Base-by-base conservation (phyloP, 2,888 invertebrate genomes). In the Macrosoma leucophasiata region DNA sequence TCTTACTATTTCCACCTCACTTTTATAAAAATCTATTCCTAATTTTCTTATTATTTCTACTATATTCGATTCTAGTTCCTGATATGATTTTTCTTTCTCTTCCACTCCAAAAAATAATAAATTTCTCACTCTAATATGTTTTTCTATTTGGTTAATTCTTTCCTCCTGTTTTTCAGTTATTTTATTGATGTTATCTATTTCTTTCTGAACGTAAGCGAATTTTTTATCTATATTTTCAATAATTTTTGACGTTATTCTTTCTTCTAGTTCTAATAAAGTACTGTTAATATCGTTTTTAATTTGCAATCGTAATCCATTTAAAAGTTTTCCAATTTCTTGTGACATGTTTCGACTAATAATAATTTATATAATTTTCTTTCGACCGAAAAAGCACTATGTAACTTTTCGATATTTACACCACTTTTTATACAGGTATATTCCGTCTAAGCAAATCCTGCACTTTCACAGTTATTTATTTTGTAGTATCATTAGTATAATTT, bases 91-190 rank as follows among this genome's bases (percentile, higher is more conserved):
- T 28, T 41, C 39, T 15, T 18, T 39, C 33, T 48, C 41, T 24
- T 41, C 29, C 4, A 55, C 24, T 3, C 52, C 53, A 36, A 55
- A 52, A 10, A 52, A 48, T 22, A 52, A 26, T 2, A 52, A 1
- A 11, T 55, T 51, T 43, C 39, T 50, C 15, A 29, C 44, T 46
- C 44, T 38, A 3, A 42, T 5, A 14, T 46, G 36, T 20, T 36
- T 50, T 2, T 52, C 48, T 25, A 52, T 14, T 13, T 25, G 30
- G 2, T 50, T 35, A n/a, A 55, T 48, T 6, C 36, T 43, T 41
- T 41, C 46, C 37, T 48, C 43, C 36, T 55, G 52, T 30, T 48
- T 21, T 37, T 52, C 44, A 2, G 53, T 33, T 48, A 48, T 47
- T 13, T 15, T 20, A 34, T 47, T 44, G 3, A 48, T 21, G 2